Conservation (phyloP, 2,797 vertebrate species). For the Anomalospiza imberbis region DNA sequence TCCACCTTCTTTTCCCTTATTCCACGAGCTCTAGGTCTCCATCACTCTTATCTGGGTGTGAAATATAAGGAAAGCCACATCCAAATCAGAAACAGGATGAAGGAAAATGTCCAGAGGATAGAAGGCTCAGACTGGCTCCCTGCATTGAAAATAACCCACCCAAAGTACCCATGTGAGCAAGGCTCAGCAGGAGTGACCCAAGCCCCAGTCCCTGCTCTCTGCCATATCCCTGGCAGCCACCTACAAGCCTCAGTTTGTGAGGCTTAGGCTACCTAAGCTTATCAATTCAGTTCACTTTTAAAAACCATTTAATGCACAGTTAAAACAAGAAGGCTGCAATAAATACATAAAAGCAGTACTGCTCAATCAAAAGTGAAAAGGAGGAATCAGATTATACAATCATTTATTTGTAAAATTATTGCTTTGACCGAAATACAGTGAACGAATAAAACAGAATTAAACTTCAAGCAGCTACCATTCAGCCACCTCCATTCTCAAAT, state of each 20-base stretch:
- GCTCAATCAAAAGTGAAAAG: background rate
- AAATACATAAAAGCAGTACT: background rate
- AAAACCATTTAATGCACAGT: background rate
- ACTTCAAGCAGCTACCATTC: background rate
- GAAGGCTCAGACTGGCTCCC: background rate
- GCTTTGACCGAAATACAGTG: background rate
- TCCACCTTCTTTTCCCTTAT: background rate
- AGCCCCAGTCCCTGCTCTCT: background rate
- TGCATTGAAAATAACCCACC: background rate
- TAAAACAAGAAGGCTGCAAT: background rate
- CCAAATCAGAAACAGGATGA: background rate
- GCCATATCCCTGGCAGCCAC: background rate
- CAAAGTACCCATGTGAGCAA: background rate
- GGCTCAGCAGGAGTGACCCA: background rate
- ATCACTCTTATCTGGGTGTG: background rate
- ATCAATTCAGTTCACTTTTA: background rate
- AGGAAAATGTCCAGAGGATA: fast-evolving
- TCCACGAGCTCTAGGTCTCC: background rate
- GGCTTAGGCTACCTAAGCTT: background rate
- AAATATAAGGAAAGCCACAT: background rate
- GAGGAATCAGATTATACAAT: background rate
- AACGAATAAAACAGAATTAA: background rate
- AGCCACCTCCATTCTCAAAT: background rate
- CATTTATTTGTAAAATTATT: background rate
- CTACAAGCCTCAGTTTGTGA: fast-evolving